Conservation (phyloP, 2,888 invertebrate species). For the Amphiduros pacificus region DNA sequence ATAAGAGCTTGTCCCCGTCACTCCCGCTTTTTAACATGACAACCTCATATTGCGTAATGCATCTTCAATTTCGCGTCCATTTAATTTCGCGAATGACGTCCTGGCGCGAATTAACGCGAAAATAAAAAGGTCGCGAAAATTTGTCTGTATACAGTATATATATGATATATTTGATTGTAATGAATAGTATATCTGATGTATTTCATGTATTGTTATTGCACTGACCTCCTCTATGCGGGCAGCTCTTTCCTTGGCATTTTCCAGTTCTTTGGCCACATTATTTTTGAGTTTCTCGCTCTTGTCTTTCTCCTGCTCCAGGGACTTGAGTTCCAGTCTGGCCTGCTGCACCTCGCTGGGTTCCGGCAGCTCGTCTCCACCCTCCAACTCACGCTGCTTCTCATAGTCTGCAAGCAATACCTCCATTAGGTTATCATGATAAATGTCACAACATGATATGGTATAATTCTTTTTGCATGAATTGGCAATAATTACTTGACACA, state of each 20-base stretch:
- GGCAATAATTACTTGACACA: too few relatives aligned
- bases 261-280: slow-evolving; percentile 79
- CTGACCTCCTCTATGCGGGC: slow-evolving; percentile 81
- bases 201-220: too few relatives aligned
- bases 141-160: too few relatives aligned
- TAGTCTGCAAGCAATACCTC: not conserved
- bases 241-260: slow-evolving; percentile 76
- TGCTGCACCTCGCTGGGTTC: slow-evolving; percentile 49
- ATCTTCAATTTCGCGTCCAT: too few relatives aligned
- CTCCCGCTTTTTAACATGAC: too few relatives aligned
- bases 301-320: slow-evolving; percentile 84
- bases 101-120: too few relatives aligned
- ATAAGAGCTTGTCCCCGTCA: too few relatives aligned
- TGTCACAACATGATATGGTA: not conserved
- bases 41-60: too few relatives aligned
- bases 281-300: slow-evolving; percentile 76
- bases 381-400: slow-evolving; percentile 11
- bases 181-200: too few relatives aligned
- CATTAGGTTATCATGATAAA: not conserved
- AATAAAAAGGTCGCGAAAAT: too few relatives aligned
- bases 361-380: slow-evolving; percentile 26
- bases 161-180: too few relatives aligned
- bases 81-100: too few relatives aligned
- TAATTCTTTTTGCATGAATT: not conserved
- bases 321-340: slow-evolving; percentile 61